Percentiles rank a stretch among this genome's conserved stretches.
phyloP scores from a whole-genome alignment of 2,797 vertebrate species.

The Hephaestus fuliginosus region DNA sequence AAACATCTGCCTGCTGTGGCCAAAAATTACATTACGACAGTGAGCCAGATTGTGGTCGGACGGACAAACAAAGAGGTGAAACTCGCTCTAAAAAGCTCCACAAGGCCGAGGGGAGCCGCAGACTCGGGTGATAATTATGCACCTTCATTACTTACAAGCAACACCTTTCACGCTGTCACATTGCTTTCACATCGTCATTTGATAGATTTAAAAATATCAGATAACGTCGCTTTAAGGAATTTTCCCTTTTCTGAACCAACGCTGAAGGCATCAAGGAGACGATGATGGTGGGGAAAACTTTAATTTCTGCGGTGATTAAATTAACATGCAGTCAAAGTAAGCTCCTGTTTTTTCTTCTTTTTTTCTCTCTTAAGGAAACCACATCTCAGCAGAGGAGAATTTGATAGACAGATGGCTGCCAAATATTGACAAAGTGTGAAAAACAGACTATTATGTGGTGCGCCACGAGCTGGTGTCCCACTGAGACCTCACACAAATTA shows the following conservation, averaged over 20 bases:
- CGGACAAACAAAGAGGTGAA: background rate
- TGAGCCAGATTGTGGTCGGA: background rate
- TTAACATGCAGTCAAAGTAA: conserved; percentile 9
- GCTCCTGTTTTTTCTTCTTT: background rate
- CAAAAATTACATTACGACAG: background rate
- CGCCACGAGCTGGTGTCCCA: conserved; percentile 34
- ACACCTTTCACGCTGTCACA: background rate
- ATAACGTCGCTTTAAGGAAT: background rate
- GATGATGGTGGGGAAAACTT: background rate
- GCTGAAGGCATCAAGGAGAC: background rate
- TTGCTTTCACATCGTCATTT: background rate
- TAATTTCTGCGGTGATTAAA: conserved; percentile 11
- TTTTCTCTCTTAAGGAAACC: conserved; percentile 3
- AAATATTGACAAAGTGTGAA: conserved; percentile 70
- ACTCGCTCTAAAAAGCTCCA: background rate
- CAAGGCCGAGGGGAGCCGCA: background rate
- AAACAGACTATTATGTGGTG: conserved; percentile 45
- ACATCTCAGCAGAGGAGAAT: conserved; percentile 5
- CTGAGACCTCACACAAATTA: conserved; percentile 20
- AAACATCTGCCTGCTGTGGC: background rate
- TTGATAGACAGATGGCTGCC: conserved; percentile 52
- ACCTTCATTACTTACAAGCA: background rate
- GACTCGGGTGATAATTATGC: background rate
- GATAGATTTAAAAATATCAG: background rate
- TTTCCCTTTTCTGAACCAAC: no score